These are phyloP conservation scores for Montifringilla adamsi DNA, from an alignment of 2,113 vertebrate species.

Conservation along the genomic window DNA sequence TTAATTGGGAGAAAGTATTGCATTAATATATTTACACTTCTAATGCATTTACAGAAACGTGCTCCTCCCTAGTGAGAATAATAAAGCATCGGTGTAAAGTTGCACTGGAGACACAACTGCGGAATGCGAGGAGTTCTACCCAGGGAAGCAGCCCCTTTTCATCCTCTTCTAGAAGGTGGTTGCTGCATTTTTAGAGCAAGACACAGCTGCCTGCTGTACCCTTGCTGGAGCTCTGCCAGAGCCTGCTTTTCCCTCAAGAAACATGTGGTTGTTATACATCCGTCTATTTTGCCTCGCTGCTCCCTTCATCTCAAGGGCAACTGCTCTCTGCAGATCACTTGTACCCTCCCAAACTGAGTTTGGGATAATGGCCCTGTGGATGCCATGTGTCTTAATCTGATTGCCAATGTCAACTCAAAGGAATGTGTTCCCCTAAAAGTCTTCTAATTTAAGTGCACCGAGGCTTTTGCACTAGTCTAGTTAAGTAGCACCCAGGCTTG, in stretches of 20 bases:
- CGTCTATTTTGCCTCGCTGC: background rate
- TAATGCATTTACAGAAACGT: constrained; percentile 56
- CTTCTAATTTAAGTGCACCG: constrained; percentile 57
- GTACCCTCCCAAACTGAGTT: constrained; percentile 49
- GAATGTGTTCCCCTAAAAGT: constrained; percentile 58
- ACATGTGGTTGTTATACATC: constrained; percentile 29
- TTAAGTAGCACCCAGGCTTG: constrained; percentile 69
- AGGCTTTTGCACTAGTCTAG: constrained; percentile 51
- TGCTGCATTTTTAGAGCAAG: constrained; percentile 18
- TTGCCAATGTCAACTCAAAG: constrained; percentile 73
- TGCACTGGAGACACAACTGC: background rate
- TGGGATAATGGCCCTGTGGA: constrained; percentile 61
- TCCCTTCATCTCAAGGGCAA: constrained; percentile 71
- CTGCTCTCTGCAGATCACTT: constrained; percentile 71
- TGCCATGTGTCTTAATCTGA: constrained; percentile 51
- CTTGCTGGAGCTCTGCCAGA: constrained; percentile 60
- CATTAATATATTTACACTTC: constrained; percentile 74
- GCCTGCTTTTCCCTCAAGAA: constrained; percentile 51
- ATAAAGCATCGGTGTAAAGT: constrained; percentile 17
- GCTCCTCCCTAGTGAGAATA: constrained; percentile 37
- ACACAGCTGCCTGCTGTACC: constrained; percentile 39
- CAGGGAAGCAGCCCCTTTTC: background rate
- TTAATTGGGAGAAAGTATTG: constrained; percentile 71
- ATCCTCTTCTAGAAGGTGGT: background rate
- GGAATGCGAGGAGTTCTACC: background rate